phyloP scores from a whole-genome alignment of 2,113 vertebrate species.

The Malurus elegans region DNA sequence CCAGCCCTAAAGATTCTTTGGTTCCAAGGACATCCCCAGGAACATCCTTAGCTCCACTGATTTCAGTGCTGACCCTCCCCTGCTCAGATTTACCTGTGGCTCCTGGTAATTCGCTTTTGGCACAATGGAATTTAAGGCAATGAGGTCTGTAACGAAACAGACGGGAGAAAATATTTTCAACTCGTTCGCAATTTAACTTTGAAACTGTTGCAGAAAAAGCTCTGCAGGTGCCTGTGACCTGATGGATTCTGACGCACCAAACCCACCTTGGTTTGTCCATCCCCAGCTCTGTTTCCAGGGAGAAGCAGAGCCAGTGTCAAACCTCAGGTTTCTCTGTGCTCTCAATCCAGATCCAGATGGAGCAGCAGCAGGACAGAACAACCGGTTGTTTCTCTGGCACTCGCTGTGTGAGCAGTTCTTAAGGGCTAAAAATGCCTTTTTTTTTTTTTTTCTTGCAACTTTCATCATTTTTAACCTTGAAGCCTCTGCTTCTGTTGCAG shows the following conservation, averaged over 20 bases:
- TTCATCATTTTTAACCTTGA: neutral
- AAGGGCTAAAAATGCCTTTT: neutral
- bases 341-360: neutral
- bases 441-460: neutral
- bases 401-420: neutral
- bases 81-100: rapidly evolving
- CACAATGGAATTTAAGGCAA: neutral
- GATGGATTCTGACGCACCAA: neutral
- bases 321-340: neutral
- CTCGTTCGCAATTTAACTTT: neutral
- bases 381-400: neutral
- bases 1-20: neutral
- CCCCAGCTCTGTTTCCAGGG: neutral
- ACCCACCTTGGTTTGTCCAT: neutral
- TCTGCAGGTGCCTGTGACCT: neutral
- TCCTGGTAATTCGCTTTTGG: neutral
- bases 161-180: neutral
- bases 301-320: neutral
- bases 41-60: neutral
- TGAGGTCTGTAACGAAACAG: neutral
- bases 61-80: neutral
- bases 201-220: neutral
- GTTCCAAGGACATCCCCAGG: neutral
- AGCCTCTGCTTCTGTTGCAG: neutral
- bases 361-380: neutral